These are phyloP conservation scores for Leptinotarsa lineolata DNA, from an alignment of 1,140 invertebrate species.

Conservation along the genomic window DNA sequence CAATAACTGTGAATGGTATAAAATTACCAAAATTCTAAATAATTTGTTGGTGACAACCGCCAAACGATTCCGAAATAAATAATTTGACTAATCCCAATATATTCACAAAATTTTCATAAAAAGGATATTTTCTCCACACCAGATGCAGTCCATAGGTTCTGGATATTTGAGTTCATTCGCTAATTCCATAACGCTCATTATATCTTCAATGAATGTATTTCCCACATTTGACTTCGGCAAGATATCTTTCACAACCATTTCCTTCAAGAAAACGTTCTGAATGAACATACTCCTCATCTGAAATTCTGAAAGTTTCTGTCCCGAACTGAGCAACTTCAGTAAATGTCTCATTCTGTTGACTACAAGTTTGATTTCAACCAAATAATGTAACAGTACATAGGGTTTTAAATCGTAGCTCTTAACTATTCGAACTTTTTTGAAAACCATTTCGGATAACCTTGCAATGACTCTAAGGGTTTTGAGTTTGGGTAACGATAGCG, in stretches of 20 bases:
- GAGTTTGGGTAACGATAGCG: conserved; percentile 37
- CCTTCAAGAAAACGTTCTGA: conserved; percentile 48
- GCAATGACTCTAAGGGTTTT: conserved; percentile 46
- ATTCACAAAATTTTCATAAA: conserved; percentile 15
- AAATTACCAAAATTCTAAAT: too few relatives aligned
- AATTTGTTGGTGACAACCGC: too few relatives aligned
- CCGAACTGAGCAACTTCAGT: conserved; percentile 32
- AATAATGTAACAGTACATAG: conserved; percentile 43
- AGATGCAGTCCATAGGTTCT: conserved; percentile 40
- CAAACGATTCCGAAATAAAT: too few relatives aligned
- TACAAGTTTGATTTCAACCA: conserved; percentile 44
- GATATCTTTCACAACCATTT: conserved; percentile 43
- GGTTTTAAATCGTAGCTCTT: conserved; percentile 45
- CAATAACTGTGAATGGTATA: too few relatives aligned
- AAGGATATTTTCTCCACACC: conserved; percentile 52
- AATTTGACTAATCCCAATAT: too few relatives aligned
- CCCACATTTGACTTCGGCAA: conserved; percentile 43
- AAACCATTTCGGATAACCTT: conserved; percentile 47
- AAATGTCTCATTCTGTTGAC: conserved; percentile 40
- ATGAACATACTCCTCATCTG: conserved; percentile 43
- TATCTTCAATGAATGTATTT: conserved; percentile 41
- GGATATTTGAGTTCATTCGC: conserved; percentile 49
- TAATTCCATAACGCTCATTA: conserved; percentile 39
- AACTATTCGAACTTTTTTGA: conserved; percentile 36
- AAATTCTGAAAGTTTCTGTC: conserved; percentile 40